Evolutionary conservation across 2,113 vertebrate species (phyloP), one percentile per base, ranked within the genome.

Genomic region (Menura novaehollandiae): DNA sequence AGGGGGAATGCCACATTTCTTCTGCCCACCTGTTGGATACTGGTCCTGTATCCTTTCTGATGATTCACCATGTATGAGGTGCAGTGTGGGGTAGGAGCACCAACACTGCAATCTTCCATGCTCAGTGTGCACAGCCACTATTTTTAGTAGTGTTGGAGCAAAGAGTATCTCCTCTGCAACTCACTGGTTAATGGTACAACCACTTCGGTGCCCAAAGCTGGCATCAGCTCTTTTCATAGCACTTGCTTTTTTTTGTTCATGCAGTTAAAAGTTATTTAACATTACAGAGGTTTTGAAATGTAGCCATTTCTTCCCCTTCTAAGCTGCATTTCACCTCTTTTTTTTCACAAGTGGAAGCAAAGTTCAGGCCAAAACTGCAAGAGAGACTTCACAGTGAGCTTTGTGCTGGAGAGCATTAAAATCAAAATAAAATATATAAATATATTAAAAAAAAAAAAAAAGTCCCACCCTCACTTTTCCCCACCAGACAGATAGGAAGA

Each of bases 341-440:
- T 66, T 33, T 84, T 88, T 75, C 89, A 59, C 43, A 93, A 90
- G 7, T 58, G 47, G 85, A 93, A 91, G 71, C 69, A 88, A 96
- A 96, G 64, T 83, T 94, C 63, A 80, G 51, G 75, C 53, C 81
- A 58, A 88, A 89, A 47, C 47, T 73, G 75, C 39, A 33, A 79
- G 46, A 82, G 59, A 64, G 26, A 14, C 28, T 84, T 92, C 41
- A 51, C n/a, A 73, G 51, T 0, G 4, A 85, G 74, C 46, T 86
- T 55, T 71, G 67, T 73, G 71, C 74, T 79, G 41, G 43, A 88
- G 19, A 37, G 10, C 55, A 62, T 76, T 68, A 53, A 80, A 91
- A 71, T 0, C 9, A 37, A 78, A 85, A 64, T 27, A 64, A 85
- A 74, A 30, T 3, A 8, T 11, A 67, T 4, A 59, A 68, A 73